Evolutionary conservation across 1,140 invertebrate species (phyloP), one percentile per base, ranked within the genome.

Genomic region (Pristionchus pacificus): DNA sequence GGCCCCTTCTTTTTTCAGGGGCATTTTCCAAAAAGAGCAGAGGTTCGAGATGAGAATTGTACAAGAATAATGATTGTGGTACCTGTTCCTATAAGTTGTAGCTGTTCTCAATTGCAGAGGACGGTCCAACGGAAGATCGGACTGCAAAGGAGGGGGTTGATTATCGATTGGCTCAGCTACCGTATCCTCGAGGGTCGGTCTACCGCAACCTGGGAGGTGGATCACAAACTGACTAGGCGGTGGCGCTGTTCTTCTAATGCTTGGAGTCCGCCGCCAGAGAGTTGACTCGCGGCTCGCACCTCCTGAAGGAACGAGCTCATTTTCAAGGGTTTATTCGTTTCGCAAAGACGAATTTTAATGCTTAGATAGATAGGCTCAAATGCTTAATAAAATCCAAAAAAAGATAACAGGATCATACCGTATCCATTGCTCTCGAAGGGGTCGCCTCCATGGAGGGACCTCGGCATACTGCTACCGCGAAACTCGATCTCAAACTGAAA

Each of bases 401-500:
- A n/a, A n/a, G n/a, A n/a, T 19, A 49, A 49, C 6, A 6, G 38
- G 38, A 49, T 49, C 38, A 6, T 49, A 49, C 38, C 38, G 38
- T 49, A 49, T 49, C 38, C 38, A 10, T n/a, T n/a, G n/a, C 38
- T 19, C 19, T 49, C 38, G 38, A 49, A 49, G 19, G 60, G 78
- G 28, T 67, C 71, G n/a, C n/a, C n/a, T n/a, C 60, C 60, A 1
- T 75, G 59, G 1, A 57, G 68, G 19, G 57, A 65, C 38, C 79
- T 62, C 13, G 77, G 72, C 31, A 72, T 72, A 29, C 74, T 75
- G 29, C 79, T 74, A 59, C 81, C 80, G 28, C 80, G 80, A 65
- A 82, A 82, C 67, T 82, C 80, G 61, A 82, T 82, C 74, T 82
- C 80, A 65, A 78, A 82, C 78, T 77, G 60, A 64, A 71, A 70